phyloP scores from a whole-genome alignment of 2,888 invertebrate genomes.

The Meloe dianella region DNA sequence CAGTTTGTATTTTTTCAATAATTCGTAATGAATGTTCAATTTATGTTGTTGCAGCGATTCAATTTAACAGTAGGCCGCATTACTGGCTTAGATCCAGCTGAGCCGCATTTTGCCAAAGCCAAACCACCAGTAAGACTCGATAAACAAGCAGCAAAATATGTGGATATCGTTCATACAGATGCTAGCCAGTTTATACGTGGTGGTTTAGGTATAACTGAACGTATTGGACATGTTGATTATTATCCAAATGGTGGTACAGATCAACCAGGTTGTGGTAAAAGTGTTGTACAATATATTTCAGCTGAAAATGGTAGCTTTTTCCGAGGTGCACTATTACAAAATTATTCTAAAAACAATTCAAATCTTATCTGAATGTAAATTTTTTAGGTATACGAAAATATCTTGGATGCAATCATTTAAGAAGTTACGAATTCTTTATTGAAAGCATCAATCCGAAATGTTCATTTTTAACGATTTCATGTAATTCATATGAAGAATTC shows the following conservation, averaged over 20 bases:
- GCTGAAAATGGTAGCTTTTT: constrained; percentile 67
- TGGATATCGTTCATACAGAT: constrained; percentile 91
- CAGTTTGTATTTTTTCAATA: constrained; percentile 54
- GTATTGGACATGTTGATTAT: constrained; percentile 89
- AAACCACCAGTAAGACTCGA: constrained; percentile 83
- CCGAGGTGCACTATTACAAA: no score
- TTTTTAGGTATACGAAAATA: constrained; percentile 71
- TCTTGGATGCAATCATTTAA: constrained; percentile 86
- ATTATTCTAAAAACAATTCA: no score
- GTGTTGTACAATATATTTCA: constrained; percentile 70
- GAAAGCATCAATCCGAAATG: constrained; percentile 83
- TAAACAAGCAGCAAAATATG: constrained; percentile 84
- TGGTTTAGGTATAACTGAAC: constrained; percentile 80
- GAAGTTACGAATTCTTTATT: constrained; percentile 82
- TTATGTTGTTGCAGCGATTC: constrained; percentile 63
- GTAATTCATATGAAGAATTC: constrained; percentile 73
- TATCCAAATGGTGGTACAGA: constrained; percentile 88
- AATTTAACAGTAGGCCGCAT: constrained; percentile 78
- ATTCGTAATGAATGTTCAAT: background rate
- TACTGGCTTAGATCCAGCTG: constrained; percentile 89
- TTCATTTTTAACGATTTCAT: constrained; percentile 78
- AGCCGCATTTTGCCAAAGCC: constrained; percentile 86
- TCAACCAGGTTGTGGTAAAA: constrained; percentile 72
- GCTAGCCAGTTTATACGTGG: constrained; percentile 77
- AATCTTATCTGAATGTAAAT: no score